Evolutionary conservation across 2,888 invertebrate species (phyloP), one percentile per base, ranked within the genome.

Genomic region (Itoplectis maculator): DNA sequence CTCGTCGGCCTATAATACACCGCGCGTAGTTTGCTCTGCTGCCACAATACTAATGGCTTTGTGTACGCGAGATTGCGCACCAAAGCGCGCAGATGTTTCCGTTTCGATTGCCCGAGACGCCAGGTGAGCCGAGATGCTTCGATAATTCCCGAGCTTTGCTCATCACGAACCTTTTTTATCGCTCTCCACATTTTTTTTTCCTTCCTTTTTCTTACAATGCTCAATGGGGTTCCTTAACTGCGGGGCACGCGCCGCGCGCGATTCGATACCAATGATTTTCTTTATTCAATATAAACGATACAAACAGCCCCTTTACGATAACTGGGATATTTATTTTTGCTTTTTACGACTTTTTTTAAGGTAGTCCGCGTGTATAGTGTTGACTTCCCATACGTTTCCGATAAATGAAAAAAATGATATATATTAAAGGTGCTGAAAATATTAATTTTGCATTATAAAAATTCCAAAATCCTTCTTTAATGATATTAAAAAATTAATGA

Each of bases 51-150:
- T 72, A 66, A 59, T 72, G 66, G 81, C 66, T 18, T 70, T 61
- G 56, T 65, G 49, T 61, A 66, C 66, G 42, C 74, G 84, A 84
- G 86, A 87, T 85, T 84, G 83, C 68, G 81, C 40, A 66, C 45
- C 40, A 56, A 49, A 65, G 54, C 79, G 54, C 79, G 85, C 87
- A 87, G 87, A 87, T 87, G 87, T 86, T 87, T 86, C 81, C 79
- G 65, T 75, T 74, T 73, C 37, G 74, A 74, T 78, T 76, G 61
- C 69, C 65, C 56, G 75, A 76, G 83, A 79, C 70, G 88, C 88
- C 92, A 92, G 92, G 91, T 92, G 92, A 91, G 85, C 82, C 87
- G 91, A 88, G 87, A 91, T 91, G 92, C 91, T 92, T 91, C 90
- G 88, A 90, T 91, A 88, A 89, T 81, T 86, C 87, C 85, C 81